phyloP scores from a whole-genome alignment of 2,113 vertebrate genomes.

The Indri indri region DNA sequence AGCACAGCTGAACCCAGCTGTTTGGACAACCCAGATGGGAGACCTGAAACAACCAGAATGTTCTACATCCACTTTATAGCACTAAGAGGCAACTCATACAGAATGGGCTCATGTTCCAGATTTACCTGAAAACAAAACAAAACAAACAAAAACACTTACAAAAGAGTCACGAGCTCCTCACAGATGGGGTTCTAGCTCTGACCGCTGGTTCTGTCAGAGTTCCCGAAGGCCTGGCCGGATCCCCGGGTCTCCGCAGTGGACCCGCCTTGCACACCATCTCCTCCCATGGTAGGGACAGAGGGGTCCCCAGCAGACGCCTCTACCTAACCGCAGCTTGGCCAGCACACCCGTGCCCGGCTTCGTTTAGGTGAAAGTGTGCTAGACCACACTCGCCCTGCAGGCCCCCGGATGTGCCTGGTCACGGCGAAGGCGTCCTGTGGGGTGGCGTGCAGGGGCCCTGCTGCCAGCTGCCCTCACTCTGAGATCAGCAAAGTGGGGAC shows the following conservation, averaged over 20 bases:
- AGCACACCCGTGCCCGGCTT: fast-evolving
- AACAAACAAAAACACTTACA: background rate
- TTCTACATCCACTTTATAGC: fast-evolving
- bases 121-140: too few species aligned
- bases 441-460: too few species aligned
- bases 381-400: fast-evolving
- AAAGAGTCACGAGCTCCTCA: fast-evolving
- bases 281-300: background rate
- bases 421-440: background rate
- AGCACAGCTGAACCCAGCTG: fast-evolving
- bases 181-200: fast-evolving
- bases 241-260: too few species aligned
- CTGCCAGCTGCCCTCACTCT: too few species aligned
- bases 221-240: fast-evolving
- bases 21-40: fast-evolving
- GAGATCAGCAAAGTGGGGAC: too few species aligned
- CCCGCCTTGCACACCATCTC: fast-evolving
- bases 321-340: fast-evolving
- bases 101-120: fast-evolving
- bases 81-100: fast-evolving
- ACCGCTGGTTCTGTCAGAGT: fast-evolving
- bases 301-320: fast-evolving
- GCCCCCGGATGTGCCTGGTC: fast-evolving
- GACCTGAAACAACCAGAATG: background rate
- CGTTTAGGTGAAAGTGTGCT: too few species aligned